phyloP scores from a whole-genome alignment of 2,888 invertebrate genomes.

The Cerastis leucographa region DNA sequence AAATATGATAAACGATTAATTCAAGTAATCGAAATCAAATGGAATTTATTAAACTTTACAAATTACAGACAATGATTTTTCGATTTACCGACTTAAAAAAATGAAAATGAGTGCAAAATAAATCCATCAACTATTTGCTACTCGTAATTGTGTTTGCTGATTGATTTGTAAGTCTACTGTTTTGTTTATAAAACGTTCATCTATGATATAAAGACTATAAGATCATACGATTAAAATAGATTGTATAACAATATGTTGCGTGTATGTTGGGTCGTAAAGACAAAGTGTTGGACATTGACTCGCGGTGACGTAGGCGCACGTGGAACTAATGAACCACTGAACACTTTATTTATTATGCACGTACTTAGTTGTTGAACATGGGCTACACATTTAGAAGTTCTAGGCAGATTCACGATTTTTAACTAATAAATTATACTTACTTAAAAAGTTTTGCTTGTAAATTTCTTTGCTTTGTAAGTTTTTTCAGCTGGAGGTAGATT shows the following conservation, averaged over 20 bases:
- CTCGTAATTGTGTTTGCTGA: constrained; percentile 1
- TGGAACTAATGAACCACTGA: constrained; percentile 18
- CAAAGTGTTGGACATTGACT: constrained; percentile 49
- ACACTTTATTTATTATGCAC: constrained; percentile 33
- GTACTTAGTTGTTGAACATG: constrained; percentile 31
- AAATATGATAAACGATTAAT: background rate
- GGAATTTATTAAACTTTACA: background rate
- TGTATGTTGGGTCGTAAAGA: constrained; percentile 18
- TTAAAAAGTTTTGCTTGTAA: background rate
- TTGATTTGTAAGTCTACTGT: constrained; percentile 14
- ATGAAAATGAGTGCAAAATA: background rate
- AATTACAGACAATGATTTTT: constrained; percentile 1
- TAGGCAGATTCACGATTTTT: constrained; percentile 16
- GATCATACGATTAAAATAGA: constrained; percentile 24
- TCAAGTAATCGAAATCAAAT: background rate
- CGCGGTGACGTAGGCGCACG: constrained; percentile 36
- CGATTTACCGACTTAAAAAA: background rate
- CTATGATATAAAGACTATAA: background rate
- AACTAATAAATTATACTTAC: background rate
- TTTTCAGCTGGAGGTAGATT: background rate
- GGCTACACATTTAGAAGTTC: constrained; percentile 7
- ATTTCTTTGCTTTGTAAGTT: background rate
- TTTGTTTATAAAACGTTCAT: background rate
- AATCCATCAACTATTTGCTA: background rate
- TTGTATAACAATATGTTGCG: constrained; percentile 14